These are phyloP conservation scores for Dasysyrphus tricinctus DNA, from an alignment of 2,888 invertebrate genomes.

Conservation along the genomic window DNA sequence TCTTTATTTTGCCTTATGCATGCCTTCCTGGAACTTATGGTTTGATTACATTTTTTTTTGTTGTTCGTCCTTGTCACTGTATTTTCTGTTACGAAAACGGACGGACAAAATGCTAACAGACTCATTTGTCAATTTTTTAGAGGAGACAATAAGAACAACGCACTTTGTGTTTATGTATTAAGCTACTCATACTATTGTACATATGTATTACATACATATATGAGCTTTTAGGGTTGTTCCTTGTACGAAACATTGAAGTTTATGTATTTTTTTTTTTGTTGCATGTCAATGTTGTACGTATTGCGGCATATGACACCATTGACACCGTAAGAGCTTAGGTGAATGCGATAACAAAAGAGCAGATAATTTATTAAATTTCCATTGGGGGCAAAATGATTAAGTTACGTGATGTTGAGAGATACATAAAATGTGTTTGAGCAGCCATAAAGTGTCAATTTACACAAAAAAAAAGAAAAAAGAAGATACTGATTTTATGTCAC, in stretches of 20 bases:
- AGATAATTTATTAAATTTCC: conserved; percentile 71
- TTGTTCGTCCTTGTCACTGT: not conserved
- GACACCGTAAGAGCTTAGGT: conserved; percentile 33
- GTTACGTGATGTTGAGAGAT: conserved; percentile 66
- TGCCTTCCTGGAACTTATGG: conserved; percentile 46
- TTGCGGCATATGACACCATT: conserved; percentile 36
- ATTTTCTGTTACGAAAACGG: conserved; percentile 23
- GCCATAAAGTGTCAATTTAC: conserved; percentile 30
- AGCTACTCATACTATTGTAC: not conserved
- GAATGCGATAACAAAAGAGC: conserved; percentile 31
- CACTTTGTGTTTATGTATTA: conserved; percentile 11
- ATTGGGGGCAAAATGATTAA: conserved; percentile 65
- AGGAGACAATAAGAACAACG: conserved; percentile 8
- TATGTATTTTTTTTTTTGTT: conserved; percentile 52
- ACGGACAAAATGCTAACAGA: conserved; percentile 43
- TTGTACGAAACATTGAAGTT: conserved; percentile 7
- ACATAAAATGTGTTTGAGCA: conserved; percentile 32
- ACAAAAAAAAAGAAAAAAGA: not conserved
- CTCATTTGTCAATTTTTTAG: conserved; percentile 60
- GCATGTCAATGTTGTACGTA: conserved; percentile 58
- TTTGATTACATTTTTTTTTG: conserved; percentile 56
- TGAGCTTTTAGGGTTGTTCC: conserved; percentile 24
- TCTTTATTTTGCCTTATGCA: not conserved
- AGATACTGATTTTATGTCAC: conserved; percentile 32
- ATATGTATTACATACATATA: conserved; percentile 9